A percentile compares a stretch with the other conserved stretches of the same genome.
These are phyloP conservation scores for Bilobella aurantiaca DNA, from an alignment of 1,140 invertebrate genomes.

Conservation along the genomic window DNA sequence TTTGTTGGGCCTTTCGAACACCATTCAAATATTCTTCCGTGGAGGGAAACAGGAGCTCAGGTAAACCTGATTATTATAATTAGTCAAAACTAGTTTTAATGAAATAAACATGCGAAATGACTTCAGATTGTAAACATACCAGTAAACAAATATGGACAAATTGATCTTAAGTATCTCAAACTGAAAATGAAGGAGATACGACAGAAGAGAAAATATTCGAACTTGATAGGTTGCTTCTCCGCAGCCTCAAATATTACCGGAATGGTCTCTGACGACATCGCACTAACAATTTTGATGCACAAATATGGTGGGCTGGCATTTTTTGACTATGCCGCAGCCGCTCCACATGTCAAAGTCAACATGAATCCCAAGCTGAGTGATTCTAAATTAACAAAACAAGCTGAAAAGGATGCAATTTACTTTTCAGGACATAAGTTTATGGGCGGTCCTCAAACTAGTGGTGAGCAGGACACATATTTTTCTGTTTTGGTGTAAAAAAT, in stretches of 20 bases:
- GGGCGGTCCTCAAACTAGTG: conserved; percentile 79
- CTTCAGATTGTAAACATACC: conserved; percentile 19
- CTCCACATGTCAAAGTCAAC: conserved; percentile 65
- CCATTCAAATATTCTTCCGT: conserved; percentile 49
- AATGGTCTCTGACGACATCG: conserved; percentile 42
- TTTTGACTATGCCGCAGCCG: conserved; percentile 55
- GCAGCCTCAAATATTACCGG: conserved; percentile 52
- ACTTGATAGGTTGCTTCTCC: conserved; percentile 46
- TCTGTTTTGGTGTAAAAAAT: not conserved
- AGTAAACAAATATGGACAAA: not conserved
- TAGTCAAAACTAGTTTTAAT: conserved; percentile 7
- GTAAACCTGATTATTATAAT: conserved; percentile 37
- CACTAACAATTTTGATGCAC: conserved; percentile 44
- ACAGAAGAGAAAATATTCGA: conserved; percentile 31
- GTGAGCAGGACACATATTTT: conserved; percentile 47
- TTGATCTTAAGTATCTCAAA: conserved; percentile 19
- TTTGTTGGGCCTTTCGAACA: conserved; percentile 48
- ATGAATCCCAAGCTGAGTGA: conserved; percentile 71
- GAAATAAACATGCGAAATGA: not conserved
- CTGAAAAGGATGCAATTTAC: conserved; percentile 78
- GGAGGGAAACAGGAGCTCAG: conserved; percentile 44
- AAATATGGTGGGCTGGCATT: conserved; percentile 43
- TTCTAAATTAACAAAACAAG: conserved; percentile 48
- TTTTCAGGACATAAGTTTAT: conserved; percentile 85
- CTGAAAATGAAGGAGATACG: conserved; percentile 30